Base-by-base conservation (phyloP, 2,888 invertebrate genomes). In the Schizaphis graminum region DNA sequence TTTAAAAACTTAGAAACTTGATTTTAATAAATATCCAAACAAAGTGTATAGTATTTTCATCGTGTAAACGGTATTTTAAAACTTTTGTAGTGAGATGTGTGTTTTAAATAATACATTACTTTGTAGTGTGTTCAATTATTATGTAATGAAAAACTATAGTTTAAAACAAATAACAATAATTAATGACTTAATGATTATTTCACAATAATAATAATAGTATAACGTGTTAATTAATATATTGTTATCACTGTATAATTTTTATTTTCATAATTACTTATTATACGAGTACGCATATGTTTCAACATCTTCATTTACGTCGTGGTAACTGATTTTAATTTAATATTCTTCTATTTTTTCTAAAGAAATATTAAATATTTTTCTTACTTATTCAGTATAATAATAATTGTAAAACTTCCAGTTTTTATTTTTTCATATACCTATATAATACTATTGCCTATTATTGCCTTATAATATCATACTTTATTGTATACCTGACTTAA, bases 221-320 rank as follows among this genome's bases (percentile, higher is more conserved):
- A 92, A 26, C 28, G 67, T 44, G 16, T 67, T 91, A 86, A 95
- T 86, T 61, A 89, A 92, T 84, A 47, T 87, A 53, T 88, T 88
- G 35, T 77, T 77, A 26, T 57, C 77, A 41, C 77, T 10, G 56
- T 94, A 95, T 95, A 77, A 21, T 35, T 77, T 35, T 35, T 35
- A 77, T 35, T 77, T 77, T 77, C 35, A 77, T 77, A 77, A 77
- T 77, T 35, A 77, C 77, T 77, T 77, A 26, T 77, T 77, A 35
- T 8, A 41, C 35, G 8, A n/a, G 0, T 35, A 16, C 35, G 8
- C 67, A 2, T 35, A 16, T 67, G 3, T 35, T 77, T 77, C 77
- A 35, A 77, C 77, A 77, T 8, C 35, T 77, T 77, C 35, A 21
- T 77, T 35, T 77, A 77, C 8, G 35, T 77, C 8, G 35, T 77